phyloP scores from a whole-genome alignment of 64 coral and sea anemone species.

The Anthopleura sola region DNA sequence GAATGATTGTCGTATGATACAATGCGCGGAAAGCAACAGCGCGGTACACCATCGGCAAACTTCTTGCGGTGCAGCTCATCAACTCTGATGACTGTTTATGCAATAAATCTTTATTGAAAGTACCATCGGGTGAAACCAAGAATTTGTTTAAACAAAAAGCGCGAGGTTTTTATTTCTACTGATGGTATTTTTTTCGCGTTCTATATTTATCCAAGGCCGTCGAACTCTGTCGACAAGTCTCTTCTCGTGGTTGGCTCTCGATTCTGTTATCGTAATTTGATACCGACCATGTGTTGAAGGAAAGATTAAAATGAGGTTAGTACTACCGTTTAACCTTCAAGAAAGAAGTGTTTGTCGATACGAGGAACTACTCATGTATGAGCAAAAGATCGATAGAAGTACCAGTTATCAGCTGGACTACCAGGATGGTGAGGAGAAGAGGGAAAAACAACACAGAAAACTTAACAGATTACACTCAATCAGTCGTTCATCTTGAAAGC shows the following conservation, averaged over 20 bases:
- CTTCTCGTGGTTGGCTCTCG: not conserved
- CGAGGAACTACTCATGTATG: not conserved
- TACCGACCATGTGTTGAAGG: not conserved
- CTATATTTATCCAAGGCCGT: not conserved
- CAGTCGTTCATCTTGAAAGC: not conserved
- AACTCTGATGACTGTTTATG: not conserved
- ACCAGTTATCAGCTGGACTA: not conserved
- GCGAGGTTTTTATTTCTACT: too few relatives aligned
- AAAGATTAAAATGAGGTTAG: not conserved
- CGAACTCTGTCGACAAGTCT: constrained; percentile 6
- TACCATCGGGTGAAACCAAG: too few relatives aligned
- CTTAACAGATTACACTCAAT: not conserved
- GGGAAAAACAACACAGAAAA: not conserved
- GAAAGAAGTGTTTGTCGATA: not conserved
- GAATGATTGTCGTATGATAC: not conserved
- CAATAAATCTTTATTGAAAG: too few relatives aligned
- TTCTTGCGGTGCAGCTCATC: not conserved
- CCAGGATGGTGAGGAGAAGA: not conserved
- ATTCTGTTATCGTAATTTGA: not conserved
- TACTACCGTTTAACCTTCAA: not conserved
- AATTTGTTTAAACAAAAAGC: too few relatives aligned
- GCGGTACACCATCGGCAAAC: not conserved
- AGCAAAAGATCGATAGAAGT: not conserved
- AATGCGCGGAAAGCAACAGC: too few relatives aligned
- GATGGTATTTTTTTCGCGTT: not conserved